phyloP scores from a whole-genome alignment of 2,113 vertebrate genomes.

The Polypterus bichir region DNA sequence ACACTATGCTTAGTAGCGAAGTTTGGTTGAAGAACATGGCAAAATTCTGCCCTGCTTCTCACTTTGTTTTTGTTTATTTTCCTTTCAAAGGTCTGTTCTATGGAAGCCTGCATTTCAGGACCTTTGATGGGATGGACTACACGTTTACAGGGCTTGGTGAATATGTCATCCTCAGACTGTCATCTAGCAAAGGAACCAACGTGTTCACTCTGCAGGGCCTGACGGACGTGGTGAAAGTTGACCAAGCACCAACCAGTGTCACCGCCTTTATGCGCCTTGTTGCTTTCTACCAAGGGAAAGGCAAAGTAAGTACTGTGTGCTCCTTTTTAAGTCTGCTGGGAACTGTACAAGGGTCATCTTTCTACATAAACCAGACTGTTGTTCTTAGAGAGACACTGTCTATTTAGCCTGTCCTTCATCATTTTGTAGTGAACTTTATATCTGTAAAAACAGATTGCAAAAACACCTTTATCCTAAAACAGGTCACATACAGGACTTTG shows the following conservation, averaged over 20 bases:
- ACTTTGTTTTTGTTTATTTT: background rate
- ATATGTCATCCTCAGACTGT: constrained; percentile 57
- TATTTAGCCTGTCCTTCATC: too few relatives aligned
- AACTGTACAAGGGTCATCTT: too few relatives aligned
- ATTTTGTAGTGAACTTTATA: too few relatives aligned
- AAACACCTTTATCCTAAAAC: too few relatives aligned
- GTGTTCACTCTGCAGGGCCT: constrained; percentile 66
- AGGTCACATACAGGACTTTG: too few relatives aligned
- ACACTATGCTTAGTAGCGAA: background rate
- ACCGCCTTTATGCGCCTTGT: constrained; percentile 50
- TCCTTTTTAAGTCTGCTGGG: too few relatives aligned
- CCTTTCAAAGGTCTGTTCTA: constrained; percentile 46
- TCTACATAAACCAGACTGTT: too few relatives aligned
- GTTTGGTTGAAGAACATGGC: background rate
- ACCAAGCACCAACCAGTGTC: constrained; percentile 28
- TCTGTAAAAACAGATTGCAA: too few relatives aligned
- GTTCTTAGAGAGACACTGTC: too few relatives aligned
- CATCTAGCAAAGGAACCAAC: constrained; percentile 52
- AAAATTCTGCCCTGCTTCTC: background rate
- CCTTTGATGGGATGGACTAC: constrained; percentile 55
- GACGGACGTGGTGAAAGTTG: constrained; percentile 30
- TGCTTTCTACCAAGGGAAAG: constrained; percentile 56
- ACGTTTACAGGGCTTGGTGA: constrained; percentile 59
- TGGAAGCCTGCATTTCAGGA: constrained; percentile 58
- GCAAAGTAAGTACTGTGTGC: constrained; percentile 43